Evolutionary conservation across 2,113 vertebrate genomes (phyloP).

Genomic region (Philantomba maxwellii): DNA sequence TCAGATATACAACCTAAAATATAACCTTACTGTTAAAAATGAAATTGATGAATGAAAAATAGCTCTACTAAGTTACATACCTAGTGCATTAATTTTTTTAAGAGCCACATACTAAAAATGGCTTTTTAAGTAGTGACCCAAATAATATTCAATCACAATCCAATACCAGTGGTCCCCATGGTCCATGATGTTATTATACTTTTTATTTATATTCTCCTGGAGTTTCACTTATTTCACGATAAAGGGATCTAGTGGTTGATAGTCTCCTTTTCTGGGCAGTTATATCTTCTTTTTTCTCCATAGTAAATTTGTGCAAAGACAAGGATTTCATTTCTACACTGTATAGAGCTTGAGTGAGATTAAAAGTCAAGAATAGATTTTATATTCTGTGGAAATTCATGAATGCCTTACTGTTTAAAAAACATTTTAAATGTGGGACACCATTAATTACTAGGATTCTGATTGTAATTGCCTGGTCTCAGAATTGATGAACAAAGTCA

Average conservation of each 20-base stretch:
- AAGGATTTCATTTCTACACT: not conserved
- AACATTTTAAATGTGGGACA: conserved; percentile 75
- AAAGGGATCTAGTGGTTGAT: not conserved
- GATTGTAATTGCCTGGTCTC: conserved; percentile 79
- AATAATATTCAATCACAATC: not conserved
- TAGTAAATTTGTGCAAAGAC: not conserved
- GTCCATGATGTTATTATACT: not conserved
- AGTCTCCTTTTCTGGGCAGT: not conserved
- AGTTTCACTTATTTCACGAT: not conserved
- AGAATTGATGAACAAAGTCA: conserved; percentile 84
- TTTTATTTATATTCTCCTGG: conserved; percentile 45
- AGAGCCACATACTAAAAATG: not conserved
- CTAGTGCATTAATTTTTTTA: not conserved
- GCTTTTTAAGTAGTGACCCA: not conserved
- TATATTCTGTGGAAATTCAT: conserved; percentile 69
- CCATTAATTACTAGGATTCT: conserved; percentile 82
- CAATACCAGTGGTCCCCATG: not conserved
- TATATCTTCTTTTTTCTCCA: not conserved
- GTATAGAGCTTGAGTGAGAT: not conserved
- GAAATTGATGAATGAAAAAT: not conserved
- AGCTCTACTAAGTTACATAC: not conserved
- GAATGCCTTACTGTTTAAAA: conserved; percentile 67
- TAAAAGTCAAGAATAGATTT: conserved; percentile 62
- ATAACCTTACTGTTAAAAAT: not conserved
- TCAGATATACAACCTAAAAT: not conserved